phyloP scores from a whole-genome alignment of 2,888 invertebrate genomes.

The Metallyticus violacea region DNA sequence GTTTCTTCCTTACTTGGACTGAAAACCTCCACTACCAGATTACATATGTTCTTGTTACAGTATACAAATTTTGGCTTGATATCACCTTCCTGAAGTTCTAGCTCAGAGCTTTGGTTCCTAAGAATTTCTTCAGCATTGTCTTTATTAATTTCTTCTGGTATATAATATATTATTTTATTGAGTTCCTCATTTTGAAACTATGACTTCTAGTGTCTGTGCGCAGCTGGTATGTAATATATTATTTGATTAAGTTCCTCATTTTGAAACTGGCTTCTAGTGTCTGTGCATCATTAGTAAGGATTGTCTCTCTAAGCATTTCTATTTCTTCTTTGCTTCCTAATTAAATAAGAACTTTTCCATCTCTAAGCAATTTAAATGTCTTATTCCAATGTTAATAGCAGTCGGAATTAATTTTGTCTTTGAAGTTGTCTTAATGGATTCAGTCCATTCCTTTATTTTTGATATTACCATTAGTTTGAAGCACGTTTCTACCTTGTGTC shows the following conservation, averaged over 20 bases:
- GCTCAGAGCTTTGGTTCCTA: neutral
- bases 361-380: neutral
- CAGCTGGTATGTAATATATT: no score
- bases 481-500: neutral
- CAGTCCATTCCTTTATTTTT: neutral
- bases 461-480: neutral
- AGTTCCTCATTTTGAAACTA: neutral
- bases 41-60: neutral
- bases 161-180: neutral
- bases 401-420: neutral
- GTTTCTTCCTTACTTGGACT: neutral
- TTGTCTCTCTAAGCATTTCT: neutral
- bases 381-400: neutral
- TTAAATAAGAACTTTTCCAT: neutral
- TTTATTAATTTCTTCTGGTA: neutral
- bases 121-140: neutral
- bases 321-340: neutral
- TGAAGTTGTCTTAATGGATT: neutral
- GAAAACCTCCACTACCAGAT: neutral
- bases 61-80: neutral
- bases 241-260: no score
- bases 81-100: neutral
- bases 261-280: no score
- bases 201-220: slow-evolving; percentile 14
- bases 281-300: no score